Evolutionary conservation across 2,888 invertebrate genomes (phyloP), one percentile per base, ranked within the genome.

Genomic region (Folsomia candida): DNA sequence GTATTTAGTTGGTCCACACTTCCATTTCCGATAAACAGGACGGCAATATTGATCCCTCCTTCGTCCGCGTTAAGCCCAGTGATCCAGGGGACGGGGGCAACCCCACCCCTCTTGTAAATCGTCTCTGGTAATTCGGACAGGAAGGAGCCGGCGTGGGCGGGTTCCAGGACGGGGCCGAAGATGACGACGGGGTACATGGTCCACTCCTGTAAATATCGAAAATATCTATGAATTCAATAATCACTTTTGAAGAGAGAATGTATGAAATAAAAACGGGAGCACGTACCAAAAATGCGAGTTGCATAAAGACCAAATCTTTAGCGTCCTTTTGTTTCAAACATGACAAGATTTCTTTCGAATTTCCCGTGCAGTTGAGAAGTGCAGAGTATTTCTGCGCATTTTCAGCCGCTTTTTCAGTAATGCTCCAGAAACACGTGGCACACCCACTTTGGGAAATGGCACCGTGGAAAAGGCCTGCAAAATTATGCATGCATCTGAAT

Each of bases 351-450:
- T 75, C 69, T 1, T 24, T 25, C 0, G 78, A 76, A 18, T 67
- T 68, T 11, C 72, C 72, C 24, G 70, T 72, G 57, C 79, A 79
- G 22, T 74, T 74, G 24, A 78, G 47, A 18, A 65, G 11, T 0
- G 63, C 60, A 1, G 71, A 73, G 25, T 70, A 72, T 26, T 63
- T 64, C 25, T 67, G 51, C 1, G 71, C 67, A 14, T 73, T 66
- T 22, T 71, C 74, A 9, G 63, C 57, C 1, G 71, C 72, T 9
- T 61, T 51, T 59, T 79, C 78, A 18, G 69, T 68, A 67, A 79
- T 75, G 4, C 77, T 76, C 79, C 79, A 79, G 65, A 77, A 78
- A 47, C 79, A 79, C 20, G 73, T 68, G 6, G 76, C 72, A 67
- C 76, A 76, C n/a, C 79, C 79, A 51, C 72, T 72, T 37, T 79